These are phyloP conservation scores for Barnardius zonarius DNA, from an alignment of 2,113 vertebrate species.

Conservation along the genomic window DNA sequence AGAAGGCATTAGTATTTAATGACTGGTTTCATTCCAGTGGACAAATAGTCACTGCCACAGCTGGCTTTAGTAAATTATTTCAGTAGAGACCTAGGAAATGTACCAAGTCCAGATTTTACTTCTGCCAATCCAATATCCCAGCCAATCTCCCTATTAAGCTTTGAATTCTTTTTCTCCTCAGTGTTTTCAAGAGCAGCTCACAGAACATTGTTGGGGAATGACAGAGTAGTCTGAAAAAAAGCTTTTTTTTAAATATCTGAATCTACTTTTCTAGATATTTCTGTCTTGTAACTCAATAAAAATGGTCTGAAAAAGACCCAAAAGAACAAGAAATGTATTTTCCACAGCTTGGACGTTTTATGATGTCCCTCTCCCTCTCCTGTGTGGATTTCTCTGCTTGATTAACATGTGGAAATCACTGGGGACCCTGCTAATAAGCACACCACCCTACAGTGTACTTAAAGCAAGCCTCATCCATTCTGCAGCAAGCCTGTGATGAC, in stretches of 20 bases:
- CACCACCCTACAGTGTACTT: background rate
- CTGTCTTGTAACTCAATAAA: background rate
- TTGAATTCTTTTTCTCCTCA: background rate
- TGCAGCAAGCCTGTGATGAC: background rate
- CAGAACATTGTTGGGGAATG: background rate
- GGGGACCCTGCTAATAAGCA: background rate
- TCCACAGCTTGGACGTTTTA: background rate
- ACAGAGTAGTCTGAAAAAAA: background rate
- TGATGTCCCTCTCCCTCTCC: background rate
- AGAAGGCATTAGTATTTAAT: constrained; percentile 37
- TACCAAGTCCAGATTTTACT: background rate
- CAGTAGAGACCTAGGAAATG: background rate
- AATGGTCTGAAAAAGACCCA: background rate
- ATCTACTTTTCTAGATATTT: background rate
- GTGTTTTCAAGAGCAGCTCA: background rate
- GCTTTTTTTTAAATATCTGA: background rate
- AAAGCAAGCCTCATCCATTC: background rate
- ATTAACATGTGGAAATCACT: background rate
- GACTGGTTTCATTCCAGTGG: constrained; percentile 46
- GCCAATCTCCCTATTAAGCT: background rate
- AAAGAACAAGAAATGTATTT: background rate
- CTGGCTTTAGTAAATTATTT: constrained; percentile 25
- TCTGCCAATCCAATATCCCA: background rate
- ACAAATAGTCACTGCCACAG: background rate
- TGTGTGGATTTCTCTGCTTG: background rate